These are phyloP conservation scores for Uria aalge DNA, from an alignment of 2,113 vertebrate species.

Conservation along the genomic window DNA sequence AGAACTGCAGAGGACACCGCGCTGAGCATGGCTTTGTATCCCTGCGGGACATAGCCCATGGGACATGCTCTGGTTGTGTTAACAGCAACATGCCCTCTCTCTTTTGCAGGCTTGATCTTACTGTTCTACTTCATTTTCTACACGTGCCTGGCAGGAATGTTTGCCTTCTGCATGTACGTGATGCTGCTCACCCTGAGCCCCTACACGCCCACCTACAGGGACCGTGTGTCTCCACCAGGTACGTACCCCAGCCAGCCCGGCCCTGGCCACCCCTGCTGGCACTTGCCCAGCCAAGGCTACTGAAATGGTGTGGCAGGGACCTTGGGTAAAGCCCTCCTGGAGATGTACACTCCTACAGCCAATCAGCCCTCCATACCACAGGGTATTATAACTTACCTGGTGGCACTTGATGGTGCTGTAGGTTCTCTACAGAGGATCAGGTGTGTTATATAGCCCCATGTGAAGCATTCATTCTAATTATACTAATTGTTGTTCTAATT, in stretches of 20 bases:
- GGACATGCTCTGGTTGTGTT: background rate
- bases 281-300: background rate
- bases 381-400: background rate
- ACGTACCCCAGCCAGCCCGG: background rate
- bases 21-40: background rate
- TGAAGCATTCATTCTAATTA: background rate
- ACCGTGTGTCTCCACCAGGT: slow-evolving; percentile 93
- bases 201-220: slow-evolving; percentile 86
- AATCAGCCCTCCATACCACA: background rate
- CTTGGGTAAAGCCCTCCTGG: background rate
- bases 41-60: background rate
- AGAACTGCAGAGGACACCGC: background rate
- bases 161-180: slow-evolving; percentile 88
- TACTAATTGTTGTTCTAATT: background rate
- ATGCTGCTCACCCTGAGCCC: slow-evolving; percentile 92
- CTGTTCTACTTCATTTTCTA: slow-evolving; percentile 92
- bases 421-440: background rate
- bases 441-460: background rate
- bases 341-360: background rate
- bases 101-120: slow-evolving; percentile 85
- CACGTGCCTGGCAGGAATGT: slow-evolving; percentile 90
- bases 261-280: background rate
- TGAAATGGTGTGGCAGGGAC: fast-evolving
- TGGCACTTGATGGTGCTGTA: background rate
- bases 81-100: background rate